Evolutionary conservation across 2,888 invertebrate species (phyloP).

Genomic region (Chrysomela aeneicollis): DNA sequence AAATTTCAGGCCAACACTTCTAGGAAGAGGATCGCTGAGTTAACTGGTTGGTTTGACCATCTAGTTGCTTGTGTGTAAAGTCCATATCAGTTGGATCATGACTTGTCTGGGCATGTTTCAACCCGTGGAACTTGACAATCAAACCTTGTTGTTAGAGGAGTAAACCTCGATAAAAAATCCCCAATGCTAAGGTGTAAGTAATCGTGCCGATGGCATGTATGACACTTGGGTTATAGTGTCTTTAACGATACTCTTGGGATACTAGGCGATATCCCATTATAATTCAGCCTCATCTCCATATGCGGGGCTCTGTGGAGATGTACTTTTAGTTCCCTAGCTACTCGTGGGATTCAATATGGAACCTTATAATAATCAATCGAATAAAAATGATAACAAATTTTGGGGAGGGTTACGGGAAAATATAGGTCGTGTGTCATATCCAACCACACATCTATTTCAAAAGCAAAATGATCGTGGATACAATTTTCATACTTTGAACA

Average conservation of each 20-base stretch:
- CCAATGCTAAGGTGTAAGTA: slow-evolving; percentile 31
- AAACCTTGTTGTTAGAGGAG: slow-evolving; percentile 22
- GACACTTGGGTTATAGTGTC: slow-evolving; percentile 28
- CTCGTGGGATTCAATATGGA: slow-evolving; percentile 21
- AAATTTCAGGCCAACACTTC: too few relatives aligned
- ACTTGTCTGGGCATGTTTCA: too few relatives aligned
- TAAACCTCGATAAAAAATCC: slow-evolving; percentile 34
- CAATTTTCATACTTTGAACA: too few relatives aligned
- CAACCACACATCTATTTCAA: neutral
- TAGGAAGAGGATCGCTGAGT: too few relatives aligned
- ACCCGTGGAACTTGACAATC: neutral
- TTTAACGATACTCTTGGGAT: slow-evolving; percentile 33
- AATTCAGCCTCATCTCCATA: slow-evolving; percentile 20
- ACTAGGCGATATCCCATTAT: slow-evolving; percentile 31
- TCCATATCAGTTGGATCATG: too few relatives aligned
- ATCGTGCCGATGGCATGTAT: slow-evolving; percentile 32
- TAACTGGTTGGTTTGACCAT: too few relatives aligned
- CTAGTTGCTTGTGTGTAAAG: too few relatives aligned
- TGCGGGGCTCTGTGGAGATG: slow-evolving; percentile 17
- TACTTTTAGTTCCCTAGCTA: slow-evolving; percentile 20
- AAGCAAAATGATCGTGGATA: neutral
- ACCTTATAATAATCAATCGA: slow-evolving; percentile 14
- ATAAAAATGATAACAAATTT: neutral
- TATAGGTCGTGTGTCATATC: neutral
- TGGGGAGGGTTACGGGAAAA: neutral